These are phyloP conservation scores for Pogonocherus hispidulus DNA, from an alignment of 2,888 invertebrate genomes.

Conservation along the genomic window DNA sequence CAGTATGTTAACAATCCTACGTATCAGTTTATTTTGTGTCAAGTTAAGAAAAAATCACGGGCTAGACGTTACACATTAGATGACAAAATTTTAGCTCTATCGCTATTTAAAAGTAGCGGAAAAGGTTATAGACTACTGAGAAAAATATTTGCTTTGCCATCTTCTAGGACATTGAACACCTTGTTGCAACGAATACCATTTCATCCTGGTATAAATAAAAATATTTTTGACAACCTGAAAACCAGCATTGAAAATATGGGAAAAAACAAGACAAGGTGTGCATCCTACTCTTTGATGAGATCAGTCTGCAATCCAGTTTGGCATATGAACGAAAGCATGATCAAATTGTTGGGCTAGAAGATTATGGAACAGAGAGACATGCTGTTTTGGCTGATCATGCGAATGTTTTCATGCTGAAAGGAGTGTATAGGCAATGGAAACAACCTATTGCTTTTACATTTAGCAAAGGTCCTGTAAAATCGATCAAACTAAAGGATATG, in stretches of 20 bases:
- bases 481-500: background rate
- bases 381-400: slow-evolving; percentile 13
- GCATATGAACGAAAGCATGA: background rate
- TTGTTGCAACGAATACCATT: background rate
- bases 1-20: too few relatives aligned
- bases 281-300: slow-evolving; percentile 1
- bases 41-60: background rate
- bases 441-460: background rate
- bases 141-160: background rate
- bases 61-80: background rate
- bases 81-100: background rate
- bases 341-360: background rate
- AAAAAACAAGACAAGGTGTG: background rate
- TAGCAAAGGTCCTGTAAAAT: background rate
- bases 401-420: slow-evolving; percentile 22
- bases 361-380: slow-evolving; percentile 10
- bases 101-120: background rate
- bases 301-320: background rate
- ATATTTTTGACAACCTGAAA: background rate
- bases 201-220: background rate
- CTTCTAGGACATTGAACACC: background rate
- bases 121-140: background rate
- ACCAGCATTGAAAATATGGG: background rate
- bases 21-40: background rate
- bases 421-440: too few relatives aligned